phyloP scores from a whole-genome alignment of 2,113 vertebrate genomes.

The Oncorhynchus keta region DNA sequence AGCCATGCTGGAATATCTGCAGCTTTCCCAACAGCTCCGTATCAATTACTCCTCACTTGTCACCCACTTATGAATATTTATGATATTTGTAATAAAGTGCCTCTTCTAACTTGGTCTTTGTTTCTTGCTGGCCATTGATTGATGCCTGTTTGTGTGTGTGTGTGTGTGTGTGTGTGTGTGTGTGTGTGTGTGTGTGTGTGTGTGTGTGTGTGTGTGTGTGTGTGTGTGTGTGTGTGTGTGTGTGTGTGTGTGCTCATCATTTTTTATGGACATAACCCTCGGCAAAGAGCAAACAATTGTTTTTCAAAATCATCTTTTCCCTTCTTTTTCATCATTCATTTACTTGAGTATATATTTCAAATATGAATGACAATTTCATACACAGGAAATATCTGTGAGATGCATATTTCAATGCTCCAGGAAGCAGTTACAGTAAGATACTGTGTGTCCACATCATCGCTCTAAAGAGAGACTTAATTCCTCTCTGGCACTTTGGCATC shows the following conservation, averaged over 20 bases:
- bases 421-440: neutral
- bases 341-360: too few species aligned
- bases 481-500: conserved; percentile 16
- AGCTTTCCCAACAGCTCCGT: conserved; percentile 42
- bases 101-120: conserved; percentile 46
- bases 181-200: neutral
- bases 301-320: neutral
- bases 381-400: too few species aligned
- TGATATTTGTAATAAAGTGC: conserved; percentile 58
- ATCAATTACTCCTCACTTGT: conserved; percentile 45
- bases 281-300: neutral
- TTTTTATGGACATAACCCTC: neutral
- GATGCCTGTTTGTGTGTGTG: conserved; percentile 19
- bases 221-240: conserved; percentile 6
- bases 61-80: conserved; percentile 53
- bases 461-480: neutral
- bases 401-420: neutral
- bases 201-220: neutral
- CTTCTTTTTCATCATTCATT: too few species aligned
- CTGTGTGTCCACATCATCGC: neutral
- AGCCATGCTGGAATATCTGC: conserved; percentile 39
- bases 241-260: neutral
- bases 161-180: neutral
- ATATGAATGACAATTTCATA: too few species aligned
- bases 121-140: conserved; percentile 31